Percentiles rank a stretch among this genome's conserved stretches.
phyloP scores from a whole-genome alignment of 1,140 invertebrate genomes.

The Dendroctonus ponderosae region DNA sequence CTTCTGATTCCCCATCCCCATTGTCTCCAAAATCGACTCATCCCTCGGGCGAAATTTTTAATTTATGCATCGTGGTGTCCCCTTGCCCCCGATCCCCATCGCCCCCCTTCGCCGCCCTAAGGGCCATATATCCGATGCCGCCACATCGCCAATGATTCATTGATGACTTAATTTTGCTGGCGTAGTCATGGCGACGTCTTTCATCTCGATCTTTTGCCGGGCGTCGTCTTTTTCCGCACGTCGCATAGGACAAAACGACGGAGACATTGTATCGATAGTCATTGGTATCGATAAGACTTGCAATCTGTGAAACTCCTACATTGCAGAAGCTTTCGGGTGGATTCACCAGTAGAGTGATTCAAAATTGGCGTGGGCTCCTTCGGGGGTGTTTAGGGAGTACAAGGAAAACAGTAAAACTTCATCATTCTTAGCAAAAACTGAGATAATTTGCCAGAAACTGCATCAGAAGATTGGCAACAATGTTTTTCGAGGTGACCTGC shows the following conservation, averaged over 20 bases:
- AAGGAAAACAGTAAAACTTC: too few species aligned
- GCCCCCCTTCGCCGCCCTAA: conserved; percentile 22
- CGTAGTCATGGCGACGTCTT: conserved; percentile 43
- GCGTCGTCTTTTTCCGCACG: conserved; percentile 40
- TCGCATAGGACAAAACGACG: conserved; percentile 6
- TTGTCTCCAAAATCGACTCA: conserved; percentile 26
- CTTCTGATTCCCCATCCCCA: conserved; percentile 31
- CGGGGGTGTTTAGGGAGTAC: too few species aligned
- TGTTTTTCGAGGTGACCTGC: too few species aligned
- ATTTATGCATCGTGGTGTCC: conserved; percentile 41
- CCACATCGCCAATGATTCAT: conserved; percentile 49
- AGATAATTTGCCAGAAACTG: too few species aligned
- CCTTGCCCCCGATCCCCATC: conserved; percentile 28
- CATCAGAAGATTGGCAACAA: too few species aligned
- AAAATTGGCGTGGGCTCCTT: too few species aligned
- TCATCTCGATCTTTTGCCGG: conserved; percentile 38
- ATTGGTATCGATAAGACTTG: conserved; percentile 1
- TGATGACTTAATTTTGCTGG: conserved; percentile 49
- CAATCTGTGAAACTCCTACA: background rate
- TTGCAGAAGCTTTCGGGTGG: too few species aligned
- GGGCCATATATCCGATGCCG: conserved; percentile 39
- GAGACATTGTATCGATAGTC: conserved; percentile 9
- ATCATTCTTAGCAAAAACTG: too few species aligned
- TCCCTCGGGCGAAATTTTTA: conserved; percentile 43
- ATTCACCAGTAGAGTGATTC: too few species aligned